Evolutionary conservation across 2,113 vertebrate species (phyloP).

Genomic region (Thymallus thymallus): DNA sequence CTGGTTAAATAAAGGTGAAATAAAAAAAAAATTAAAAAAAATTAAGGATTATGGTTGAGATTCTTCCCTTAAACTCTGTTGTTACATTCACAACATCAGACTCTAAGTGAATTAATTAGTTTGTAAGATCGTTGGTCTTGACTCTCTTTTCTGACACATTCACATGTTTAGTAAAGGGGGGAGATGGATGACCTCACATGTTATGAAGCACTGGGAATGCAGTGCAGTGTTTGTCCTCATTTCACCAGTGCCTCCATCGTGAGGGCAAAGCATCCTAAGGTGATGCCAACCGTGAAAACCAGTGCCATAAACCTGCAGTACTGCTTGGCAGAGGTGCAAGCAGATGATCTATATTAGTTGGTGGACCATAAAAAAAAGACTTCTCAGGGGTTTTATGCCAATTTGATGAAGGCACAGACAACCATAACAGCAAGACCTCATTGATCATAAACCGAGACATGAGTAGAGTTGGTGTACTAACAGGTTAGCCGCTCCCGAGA

Average conservation of each 20-base stretch:
- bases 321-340: constrained; percentile 45
- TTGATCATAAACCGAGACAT: constrained; percentile 65
- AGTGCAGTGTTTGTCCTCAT: neutral
- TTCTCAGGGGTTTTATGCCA: constrained; percentile 39
- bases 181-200: neutral
- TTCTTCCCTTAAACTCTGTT: neutral
- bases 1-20: too few relatives aligned
- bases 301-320: constrained; percentile 58
- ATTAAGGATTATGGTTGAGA: neutral
- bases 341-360: constrained; percentile 58
- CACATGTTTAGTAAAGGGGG: neutral
- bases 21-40: too few relatives aligned
- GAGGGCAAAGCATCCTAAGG: constrained; percentile 55
- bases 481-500: constrained; percentile 46
- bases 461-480: constrained; percentile 30
- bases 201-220: neutral
- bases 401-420: constrained; percentile 49
- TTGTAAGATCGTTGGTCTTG: neutral
- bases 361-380: constrained; percentile 64
- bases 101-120: neutral
- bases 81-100: neutral
- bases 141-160: neutral
- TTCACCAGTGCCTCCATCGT: neutral
- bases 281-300: constrained; percentile 38
- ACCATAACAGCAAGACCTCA: constrained; percentile 55